Evolutionary conservation across 2,797 vertebrate species (phyloP), one percentile per base, ranked within the genome.

Genomic region (Stomatorhinus walkeri): DNA sequence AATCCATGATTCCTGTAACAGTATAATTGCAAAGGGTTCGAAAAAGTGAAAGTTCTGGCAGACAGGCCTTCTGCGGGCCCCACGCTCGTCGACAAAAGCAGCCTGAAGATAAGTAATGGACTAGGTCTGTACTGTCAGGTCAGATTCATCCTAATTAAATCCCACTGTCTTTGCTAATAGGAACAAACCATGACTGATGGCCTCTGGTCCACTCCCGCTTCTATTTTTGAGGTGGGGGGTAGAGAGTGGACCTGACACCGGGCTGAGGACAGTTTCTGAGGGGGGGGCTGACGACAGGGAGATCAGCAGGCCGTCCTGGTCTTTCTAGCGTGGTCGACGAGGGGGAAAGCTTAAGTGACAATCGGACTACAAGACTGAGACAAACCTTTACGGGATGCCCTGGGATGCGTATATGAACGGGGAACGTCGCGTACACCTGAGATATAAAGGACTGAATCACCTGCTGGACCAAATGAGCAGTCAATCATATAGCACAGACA

Each of bases 61-160:
- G 36, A 43, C 72, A n/a, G 40, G 32, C 40, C 24, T 54, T 48
- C 36, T 46, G 49, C 4, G 7, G 36, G 6, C 8, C n/a, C 83
- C 24, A 61, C 14, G 28, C 46, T 51, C 14, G 7, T 10, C n/a
- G 61, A 46, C 64, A 40, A 87, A 89, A 16, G 61, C 28, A 51
- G 7, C 43, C 48, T 0, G 14, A 43, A 43, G 46, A 92, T 93
- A 94, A 94, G 92, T 95, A 95, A 96, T 94, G 93, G 91, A 91
- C 91, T 92, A 87, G 92, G 92, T 91, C 93, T 88, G 89, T 90
- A 91, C 94, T 94, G 94, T 94, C 95, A 94, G 94, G 95, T 94
- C 92, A 94, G 91, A 95, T 95, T 95, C 94, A 94, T 95, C 93
- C 95, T 94, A 95, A 96, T 95, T 95, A 95, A 95, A 95, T 94